These are phyloP conservation scores for Pollicipes pollicipes DNA, from an alignment of 1,140 invertebrate species.

Conservation along the genomic window DNA sequence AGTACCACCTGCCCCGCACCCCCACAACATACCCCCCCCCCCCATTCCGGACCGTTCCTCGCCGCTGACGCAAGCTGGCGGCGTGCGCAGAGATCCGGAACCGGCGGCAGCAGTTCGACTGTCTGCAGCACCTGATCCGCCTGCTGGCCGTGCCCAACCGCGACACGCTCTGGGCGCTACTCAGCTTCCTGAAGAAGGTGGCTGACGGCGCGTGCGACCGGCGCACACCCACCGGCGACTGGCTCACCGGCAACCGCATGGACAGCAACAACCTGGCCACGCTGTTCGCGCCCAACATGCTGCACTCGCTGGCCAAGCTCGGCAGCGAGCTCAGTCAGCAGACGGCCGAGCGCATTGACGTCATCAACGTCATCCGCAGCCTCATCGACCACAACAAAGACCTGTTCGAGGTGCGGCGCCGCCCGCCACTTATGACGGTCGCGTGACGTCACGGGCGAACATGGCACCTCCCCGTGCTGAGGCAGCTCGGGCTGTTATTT, in stretches of 20 bases:
- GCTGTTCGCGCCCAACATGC: conserved; percentile 80
- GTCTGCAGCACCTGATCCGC: conserved; percentile 62
- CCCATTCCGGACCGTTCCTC: too few species aligned
- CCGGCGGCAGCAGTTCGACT: conserved; percentile 57
- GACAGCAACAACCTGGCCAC: conserved; percentile 77
- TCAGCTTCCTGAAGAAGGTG: conserved; percentile 61
- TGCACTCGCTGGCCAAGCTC: conserved; percentile 48
- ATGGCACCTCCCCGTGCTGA: background rate
- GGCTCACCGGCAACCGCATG: conserved; percentile 76
- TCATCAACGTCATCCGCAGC: conserved; percentile 66
- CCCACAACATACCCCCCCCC: too few species aligned
- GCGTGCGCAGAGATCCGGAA: conserved; percentile 42
- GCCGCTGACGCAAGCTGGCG: background rate
- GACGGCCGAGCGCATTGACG: conserved; percentile 61
- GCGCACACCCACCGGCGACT: conserved; percentile 29
- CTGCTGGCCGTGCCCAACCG: conserved; percentile 65
- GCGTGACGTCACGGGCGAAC: background rate
- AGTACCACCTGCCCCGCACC: too few species aligned
- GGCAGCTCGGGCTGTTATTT: too few species aligned
- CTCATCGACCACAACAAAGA: conserved; percentile 59
- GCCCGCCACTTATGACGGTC: background rate
- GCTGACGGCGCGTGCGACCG: conserved; percentile 50
- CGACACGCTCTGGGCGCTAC: conserved; percentile 63
- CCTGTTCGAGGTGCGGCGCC: conserved; percentile 41
- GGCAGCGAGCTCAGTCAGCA: conserved; percentile 38